Conservation (phyloP, 64 coral and sea anemone genomes). For the Anthopleura sola region DNA sequence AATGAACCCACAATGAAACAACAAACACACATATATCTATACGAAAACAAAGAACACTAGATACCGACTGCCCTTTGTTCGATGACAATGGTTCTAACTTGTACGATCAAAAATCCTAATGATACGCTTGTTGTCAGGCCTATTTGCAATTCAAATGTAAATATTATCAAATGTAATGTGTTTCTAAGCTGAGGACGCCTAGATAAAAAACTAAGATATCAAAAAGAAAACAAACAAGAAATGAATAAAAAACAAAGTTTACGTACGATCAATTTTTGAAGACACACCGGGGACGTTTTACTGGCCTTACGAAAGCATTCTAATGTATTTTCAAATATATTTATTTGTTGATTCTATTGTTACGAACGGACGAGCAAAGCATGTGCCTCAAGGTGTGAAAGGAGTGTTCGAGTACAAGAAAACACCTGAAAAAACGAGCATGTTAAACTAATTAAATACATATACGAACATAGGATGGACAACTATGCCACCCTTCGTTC, state of each 20-base stretch:
- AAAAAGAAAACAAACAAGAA: background rate
- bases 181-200: background rate
- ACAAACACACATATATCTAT: background rate
- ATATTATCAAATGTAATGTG: too few species aligned
- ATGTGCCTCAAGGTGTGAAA: background rate
- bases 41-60: background rate
- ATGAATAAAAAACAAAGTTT: background rate
- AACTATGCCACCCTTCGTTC: background rate
- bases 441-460: background rate
- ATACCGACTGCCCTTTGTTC: background rate
- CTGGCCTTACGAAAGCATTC: background rate
- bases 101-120: background rate
- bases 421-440: background rate
- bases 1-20: background rate
- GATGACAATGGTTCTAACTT: background rate
- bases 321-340: background rate
- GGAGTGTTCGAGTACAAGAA: background rate
- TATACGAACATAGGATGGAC: background rate
- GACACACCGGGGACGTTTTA: background rate
- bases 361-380: background rate
- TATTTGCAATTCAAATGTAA: slow-evolving; percentile 9
- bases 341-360: background rate
- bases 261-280: background rate
- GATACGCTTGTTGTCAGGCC: background rate
- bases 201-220: background rate